Evolutionary conservation across 30 jellyfish, hydroid and myxozoan species (phyloP).

Genomic region (Cassiopea andromeda): DNA sequence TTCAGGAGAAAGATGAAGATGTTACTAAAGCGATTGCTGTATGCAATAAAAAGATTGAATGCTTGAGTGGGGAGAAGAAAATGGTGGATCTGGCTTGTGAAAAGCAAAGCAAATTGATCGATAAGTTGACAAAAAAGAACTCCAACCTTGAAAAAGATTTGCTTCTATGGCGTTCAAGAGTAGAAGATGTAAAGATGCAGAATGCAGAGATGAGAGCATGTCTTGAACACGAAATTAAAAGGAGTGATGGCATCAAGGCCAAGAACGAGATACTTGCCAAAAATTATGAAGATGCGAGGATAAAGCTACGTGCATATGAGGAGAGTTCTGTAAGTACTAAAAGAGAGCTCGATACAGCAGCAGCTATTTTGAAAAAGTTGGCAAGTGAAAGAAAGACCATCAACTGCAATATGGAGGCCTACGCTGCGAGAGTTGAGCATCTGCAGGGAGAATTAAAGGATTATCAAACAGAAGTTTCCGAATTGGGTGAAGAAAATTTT

Average conservation of each 20-base stretch:
- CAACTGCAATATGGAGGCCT: neutral
- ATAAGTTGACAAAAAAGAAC: neutral
- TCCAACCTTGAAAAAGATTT: neutral
- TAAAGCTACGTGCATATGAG: neutral
- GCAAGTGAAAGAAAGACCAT: neutral
- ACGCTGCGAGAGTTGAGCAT: neutral
- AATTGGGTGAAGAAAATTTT: neutral
- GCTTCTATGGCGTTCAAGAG: neutral
- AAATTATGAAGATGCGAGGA: neutral
- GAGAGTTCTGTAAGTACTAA: neutral
- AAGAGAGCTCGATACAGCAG: neutral
- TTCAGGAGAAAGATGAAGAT: neutral
- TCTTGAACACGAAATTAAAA: neutral
- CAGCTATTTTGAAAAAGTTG: neutral
- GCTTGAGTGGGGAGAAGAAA: slow-evolving; percentile 6
- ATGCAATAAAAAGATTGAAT: neutral
- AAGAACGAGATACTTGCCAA: neutral
- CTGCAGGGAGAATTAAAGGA: neutral
- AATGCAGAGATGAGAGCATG: neutral
- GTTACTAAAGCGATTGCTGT: neutral
- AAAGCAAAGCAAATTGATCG: neutral
- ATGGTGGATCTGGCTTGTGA: neutral
- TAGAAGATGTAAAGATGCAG: neutral
- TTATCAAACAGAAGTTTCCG: neutral
- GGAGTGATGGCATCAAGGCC: neutral